Evolutionary conservation across 1,140 invertebrate species (phyloP).

Genomic region (Pseudomyrmex flavicornis): DNA sequence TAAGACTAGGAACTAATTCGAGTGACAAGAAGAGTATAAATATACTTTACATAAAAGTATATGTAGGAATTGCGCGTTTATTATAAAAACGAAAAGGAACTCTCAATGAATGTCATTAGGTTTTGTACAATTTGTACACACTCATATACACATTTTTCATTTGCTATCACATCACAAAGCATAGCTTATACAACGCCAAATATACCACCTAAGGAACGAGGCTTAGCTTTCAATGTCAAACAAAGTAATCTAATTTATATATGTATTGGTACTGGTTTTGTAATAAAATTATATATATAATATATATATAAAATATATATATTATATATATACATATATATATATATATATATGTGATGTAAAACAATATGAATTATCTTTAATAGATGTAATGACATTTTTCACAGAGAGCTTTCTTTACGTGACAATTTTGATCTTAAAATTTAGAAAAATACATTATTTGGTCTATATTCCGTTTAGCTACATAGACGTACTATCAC

Average conservation of each 20-base stretch:
- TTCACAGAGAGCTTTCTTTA: conserved; percentile 36
- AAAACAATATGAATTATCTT: background rate
- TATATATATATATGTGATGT: conserved; percentile 36
- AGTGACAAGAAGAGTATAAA: conserved; percentile 49
- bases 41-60: conserved; percentile 30
- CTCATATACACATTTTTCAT: conserved; percentile 20
- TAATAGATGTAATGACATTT: conserved; percentile 55
- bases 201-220: conserved; percentile 54
- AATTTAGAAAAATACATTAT: conserved; percentile 84
- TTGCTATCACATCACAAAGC: conserved; percentile 51
- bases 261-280: conserved; percentile 62
- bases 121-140: conserved; percentile 48
- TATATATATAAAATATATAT: conserved; percentile 61
- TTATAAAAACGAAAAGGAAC: conserved; percentile 64
- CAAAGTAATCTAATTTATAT: conserved; percentile 48
- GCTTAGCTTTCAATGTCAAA: conserved; percentile 76
- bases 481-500: conserved; percentile 79
- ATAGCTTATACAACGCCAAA: conserved; percentile 8
- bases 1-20: conserved; percentile 59
- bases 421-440: conserved; percentile 70
- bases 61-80: conserved; percentile 47
- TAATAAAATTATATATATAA: conserved; percentile 39
- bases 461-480: conserved; percentile 74
- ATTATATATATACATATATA: conserved; percentile 63
- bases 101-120: conserved; percentile 52